Conservation (phyloP, 1,140 invertebrate genomes). For the Armadillidium nasatum region DNA sequence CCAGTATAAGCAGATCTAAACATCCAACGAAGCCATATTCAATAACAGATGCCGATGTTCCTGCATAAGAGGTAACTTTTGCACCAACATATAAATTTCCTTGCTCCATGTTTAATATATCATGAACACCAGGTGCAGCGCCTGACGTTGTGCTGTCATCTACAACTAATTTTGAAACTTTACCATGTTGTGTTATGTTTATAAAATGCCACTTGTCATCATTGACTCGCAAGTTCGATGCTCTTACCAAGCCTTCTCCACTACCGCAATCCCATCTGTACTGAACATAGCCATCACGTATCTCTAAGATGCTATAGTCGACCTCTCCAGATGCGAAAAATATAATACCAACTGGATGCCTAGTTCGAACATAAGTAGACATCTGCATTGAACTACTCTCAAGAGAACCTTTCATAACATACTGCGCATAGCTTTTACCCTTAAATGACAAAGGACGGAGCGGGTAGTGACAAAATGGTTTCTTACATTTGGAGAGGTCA, state of each 20-base stretch:
- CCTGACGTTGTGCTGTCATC: slow-evolving; percentile 50
- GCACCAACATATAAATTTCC: slow-evolving; percentile 80
- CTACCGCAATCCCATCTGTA: slow-evolving; percentile 86
- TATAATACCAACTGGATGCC: slow-evolving; percentile 76
- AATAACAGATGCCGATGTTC: slow-evolving; percentile 40
- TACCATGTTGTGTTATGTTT: slow-evolving; percentile 40
- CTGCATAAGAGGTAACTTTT: slow-evolving; percentile 57
- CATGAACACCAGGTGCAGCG: slow-evolving; percentile 72
- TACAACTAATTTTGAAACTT: slow-evolving; percentile 37
- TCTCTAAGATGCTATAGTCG: slow-evolving; percentile 84
- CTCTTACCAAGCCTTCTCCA: slow-evolving; percentile 75
- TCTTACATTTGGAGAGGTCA: slow-evolving; percentile 61
- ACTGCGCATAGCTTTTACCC: slow-evolving; percentile 78
- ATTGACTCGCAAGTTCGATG: slow-evolving; percentile 67
- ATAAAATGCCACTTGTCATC: slow-evolving; percentile 89
- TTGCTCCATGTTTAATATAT: slow-evolving; percentile 75
- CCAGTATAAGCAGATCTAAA: slow-evolving; percentile 80
- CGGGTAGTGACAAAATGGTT: slow-evolving; percentile 61
- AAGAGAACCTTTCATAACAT: slow-evolving; percentile 61
- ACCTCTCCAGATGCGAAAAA: slow-evolving; percentile 77
- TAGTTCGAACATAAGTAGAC: slow-evolving; percentile 73
- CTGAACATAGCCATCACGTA: slow-evolving; percentile 74
- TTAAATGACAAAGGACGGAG: slow-evolving; percentile 72
- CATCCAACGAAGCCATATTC: slow-evolving; percentile 75
- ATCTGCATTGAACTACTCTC: slow-evolving; percentile 71